These are phyloP conservation scores for Montipora foliosa DNA, from an alignment of 64 coral and sea anemone genomes.

Conservation along the genomic window DNA sequence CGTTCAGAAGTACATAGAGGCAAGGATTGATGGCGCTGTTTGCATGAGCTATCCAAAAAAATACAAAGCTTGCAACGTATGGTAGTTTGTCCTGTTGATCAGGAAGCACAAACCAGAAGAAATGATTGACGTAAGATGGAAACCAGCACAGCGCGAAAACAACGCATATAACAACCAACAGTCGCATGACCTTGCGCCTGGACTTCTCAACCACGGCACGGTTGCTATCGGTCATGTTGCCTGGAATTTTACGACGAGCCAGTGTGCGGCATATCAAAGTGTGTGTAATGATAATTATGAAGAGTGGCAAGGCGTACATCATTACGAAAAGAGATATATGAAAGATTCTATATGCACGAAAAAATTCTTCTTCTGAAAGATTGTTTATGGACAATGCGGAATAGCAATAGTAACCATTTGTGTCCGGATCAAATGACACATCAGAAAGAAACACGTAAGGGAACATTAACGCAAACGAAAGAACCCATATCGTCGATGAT, in stretches of 20 bases:
- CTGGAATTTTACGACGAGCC: conserved; percentile 38
- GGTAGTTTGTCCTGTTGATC: too few relatives aligned
- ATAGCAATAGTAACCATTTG: too few relatives aligned
- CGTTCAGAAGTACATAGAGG: too few relatives aligned
- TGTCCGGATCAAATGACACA: too few relatives aligned
- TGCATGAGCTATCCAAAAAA: too few relatives aligned
- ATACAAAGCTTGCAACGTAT: too few relatives aligned
- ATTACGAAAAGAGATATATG: conserved; percentile 32
- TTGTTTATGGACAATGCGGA: too few relatives aligned
- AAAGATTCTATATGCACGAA: neutral
- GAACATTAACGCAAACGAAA: conserved; percentile 26
- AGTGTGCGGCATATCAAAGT: conserved; percentile 46
- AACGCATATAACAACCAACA: conserved; percentile 11
- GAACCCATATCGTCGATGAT: conserved; percentile 21
- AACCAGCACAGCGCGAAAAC: too few relatives aligned
- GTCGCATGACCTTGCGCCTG: conserved; percentile 10
- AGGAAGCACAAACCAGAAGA: neutral
- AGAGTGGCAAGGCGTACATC: conserved; percentile 38
- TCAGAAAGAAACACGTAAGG: neutral
- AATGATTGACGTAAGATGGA: conserved; percentile 51
- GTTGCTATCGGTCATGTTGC: conserved; percentile 30
- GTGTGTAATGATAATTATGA: neutral
- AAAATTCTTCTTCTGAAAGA: neutral
- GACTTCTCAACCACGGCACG: conserved; percentile 9
- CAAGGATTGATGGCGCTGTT: too few relatives aligned